Evolutionary conservation across 2,113 vertebrate genomes (phyloP), one percentile per base, ranked within the genome.

Genomic region (Otis tarda): DNA sequence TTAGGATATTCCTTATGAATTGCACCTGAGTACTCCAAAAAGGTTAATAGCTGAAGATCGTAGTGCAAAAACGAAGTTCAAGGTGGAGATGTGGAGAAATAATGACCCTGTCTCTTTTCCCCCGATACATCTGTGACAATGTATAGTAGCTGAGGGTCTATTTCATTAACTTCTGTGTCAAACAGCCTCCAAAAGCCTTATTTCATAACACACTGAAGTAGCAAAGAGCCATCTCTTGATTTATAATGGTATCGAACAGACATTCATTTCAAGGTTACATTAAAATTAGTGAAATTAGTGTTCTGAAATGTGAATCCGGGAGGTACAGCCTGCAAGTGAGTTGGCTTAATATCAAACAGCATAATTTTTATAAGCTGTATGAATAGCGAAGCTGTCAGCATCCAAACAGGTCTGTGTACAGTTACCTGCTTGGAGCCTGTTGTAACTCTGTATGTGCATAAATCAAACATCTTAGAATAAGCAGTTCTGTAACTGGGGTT

Each of bases 211-310:
- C 0, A 0, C 17, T 83, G 74, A 64, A 75, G 30, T n/a, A 75
- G 39, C 45, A 60, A 68, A 83, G 53, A 63, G 14, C 18, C 13
- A 2, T 69, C 27, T 80, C 70, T 91, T 87, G 39, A 79, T 93
- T 95, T 79, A 79, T 85, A 73, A 52, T 78, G 35, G 74, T 92
- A 53, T 82, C 89, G 49, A 90, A 64, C 18, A 59, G 24, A 61
- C 57, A 68, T 14, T 92, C 13, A 31, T 79, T 90, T 88, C 55
- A 35, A 52, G 57, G 71, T 86, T 82, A 57, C 43, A 55, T 78
- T 75, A 69, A 60, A 85, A 76, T 90, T 82, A 91, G 56, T 77
- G 65, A 83, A 89, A 93, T 89, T 75, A 91, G 37, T 64, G 68
- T 39, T 87, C 76, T 84, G 39, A 94, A 93, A 81, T 81, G 33